Evolutionary conservation across 2,888 invertebrate genomes (phyloP).

Genomic region (Conomelus anceps): DNA sequence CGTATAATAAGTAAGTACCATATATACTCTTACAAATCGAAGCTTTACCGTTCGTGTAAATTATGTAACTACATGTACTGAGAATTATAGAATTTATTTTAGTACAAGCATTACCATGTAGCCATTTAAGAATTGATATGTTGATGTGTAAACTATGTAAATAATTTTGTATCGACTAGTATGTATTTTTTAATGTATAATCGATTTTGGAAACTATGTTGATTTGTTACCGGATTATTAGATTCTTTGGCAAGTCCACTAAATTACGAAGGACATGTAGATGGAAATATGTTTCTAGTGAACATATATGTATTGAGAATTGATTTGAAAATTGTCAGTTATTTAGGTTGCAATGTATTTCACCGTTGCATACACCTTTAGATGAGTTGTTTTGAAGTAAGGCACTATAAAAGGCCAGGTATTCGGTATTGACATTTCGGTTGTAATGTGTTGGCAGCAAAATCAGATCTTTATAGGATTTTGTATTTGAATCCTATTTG

Average conservation of each 20-base stretch:
- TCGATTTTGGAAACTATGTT: neutral
- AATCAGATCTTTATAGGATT: too few species aligned
- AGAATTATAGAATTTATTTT: neutral
- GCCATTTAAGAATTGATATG: neutral
- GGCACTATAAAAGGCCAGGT: too few species aligned
- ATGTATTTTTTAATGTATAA: neutral
- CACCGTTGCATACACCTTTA: too few species aligned
- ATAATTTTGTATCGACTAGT: neutral
- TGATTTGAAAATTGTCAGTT: neutral
- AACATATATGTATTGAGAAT: neutral
- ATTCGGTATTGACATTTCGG: too few species aligned
- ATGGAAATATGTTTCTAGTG: neutral
- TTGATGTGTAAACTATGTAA: neutral
- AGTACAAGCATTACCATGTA: neutral
- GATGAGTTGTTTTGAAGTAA: too few species aligned
- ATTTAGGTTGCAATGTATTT: too few species aligned
- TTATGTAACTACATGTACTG: neutral
- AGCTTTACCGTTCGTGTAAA: neutral
- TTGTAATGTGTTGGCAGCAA: too few species aligned
- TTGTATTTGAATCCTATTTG: too few species aligned
- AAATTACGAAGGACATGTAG: neutral
- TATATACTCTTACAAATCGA: neutral
- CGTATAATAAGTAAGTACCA: too few species aligned
- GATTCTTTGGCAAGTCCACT: neutral
- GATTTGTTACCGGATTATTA: neutral